Conservation (phyloP, 2,797 vertebrate species). For the Enteromius mattozi region DNA sequence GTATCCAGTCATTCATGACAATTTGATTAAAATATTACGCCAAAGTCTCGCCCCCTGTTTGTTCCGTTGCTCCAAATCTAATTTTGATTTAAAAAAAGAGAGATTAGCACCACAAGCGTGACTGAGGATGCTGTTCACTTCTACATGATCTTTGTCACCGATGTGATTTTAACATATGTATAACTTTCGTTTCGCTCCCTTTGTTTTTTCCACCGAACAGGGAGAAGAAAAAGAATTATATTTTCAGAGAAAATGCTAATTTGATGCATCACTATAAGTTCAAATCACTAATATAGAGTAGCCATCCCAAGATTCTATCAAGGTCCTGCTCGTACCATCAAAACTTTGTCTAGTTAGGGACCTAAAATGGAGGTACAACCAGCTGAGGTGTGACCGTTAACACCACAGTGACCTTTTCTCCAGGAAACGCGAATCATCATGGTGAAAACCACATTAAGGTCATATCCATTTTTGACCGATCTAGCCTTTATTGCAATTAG, state of each 20-base stretch:
- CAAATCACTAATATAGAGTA: background rate
- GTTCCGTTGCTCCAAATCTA: slow-evolving; percentile 98
- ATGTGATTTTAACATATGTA: slow-evolving; percentile 96
- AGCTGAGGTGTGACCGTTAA: slow-evolving; percentile 42
- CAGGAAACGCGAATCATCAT: slow-evolving; percentile 30
- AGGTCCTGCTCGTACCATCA: background rate
- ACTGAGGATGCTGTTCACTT: slow-evolving; percentile 96
- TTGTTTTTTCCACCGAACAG: slow-evolving; percentile 73
- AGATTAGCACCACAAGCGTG: slow-evolving; percentile 97
- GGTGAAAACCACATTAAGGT: slow-evolving; percentile 38
- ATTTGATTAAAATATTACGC: slow-evolving; percentile 99
- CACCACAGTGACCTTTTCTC: slow-evolving; percentile 28
- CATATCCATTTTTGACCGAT: slow-evolving; percentile 40
- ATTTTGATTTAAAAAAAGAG: slow-evolving; percentile 97
- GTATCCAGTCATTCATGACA: slow-evolving; percentile 99
- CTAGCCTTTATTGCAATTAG: slow-evolving; percentile 44
- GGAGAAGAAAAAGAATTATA: slow-evolving; percentile 52
- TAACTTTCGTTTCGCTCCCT: slow-evolving; percentile 82
- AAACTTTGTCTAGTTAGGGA: slow-evolving; percentile 40
- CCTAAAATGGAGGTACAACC: slow-evolving; percentile 18
- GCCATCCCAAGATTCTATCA: slow-evolving; percentile 11
- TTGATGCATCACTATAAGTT: slow-evolving; percentile 63
- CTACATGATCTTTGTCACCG: slow-evolving; percentile 98
- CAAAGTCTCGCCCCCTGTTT: slow-evolving; percentile 98
- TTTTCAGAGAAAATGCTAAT: slow-evolving; percentile 67